phyloP scores from a whole-genome alignment of 2,113 vertebrate species.

The Siniperca knerii region DNA sequence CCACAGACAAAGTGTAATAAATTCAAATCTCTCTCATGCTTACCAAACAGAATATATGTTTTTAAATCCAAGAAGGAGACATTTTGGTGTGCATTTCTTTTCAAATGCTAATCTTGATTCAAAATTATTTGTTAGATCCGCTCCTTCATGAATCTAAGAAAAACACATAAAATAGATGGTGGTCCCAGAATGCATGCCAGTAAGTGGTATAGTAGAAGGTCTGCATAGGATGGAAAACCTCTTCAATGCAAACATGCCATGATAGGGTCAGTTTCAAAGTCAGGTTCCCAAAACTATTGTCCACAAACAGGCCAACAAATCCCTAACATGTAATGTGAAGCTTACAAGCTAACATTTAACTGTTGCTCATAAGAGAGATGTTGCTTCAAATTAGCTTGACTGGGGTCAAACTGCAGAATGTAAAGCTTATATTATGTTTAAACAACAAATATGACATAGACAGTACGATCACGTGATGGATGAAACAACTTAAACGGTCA shows the following conservation, averaged over 20 bases:
- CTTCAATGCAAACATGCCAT: neutral
- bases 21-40: constrained; percentile 64
- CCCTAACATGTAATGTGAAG: constrained; percentile 12
- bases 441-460: neutral
- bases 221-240: constrained; percentile 1
- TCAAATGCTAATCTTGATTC: constrained; percentile 52
- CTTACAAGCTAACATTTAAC: constrained; percentile 1
- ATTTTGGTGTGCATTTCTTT: constrained; percentile 37
- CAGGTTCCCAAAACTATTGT: neutral
- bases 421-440: neutral
- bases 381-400: neutral
- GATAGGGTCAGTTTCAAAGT: neutral
- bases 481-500: too few species aligned
- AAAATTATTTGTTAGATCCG: constrained; percentile 13
- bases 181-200: neutral
- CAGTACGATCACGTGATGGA: neutral
- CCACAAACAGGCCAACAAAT: constrained; percentile 8
- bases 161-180: constrained; percentile 11
- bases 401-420: neutral
- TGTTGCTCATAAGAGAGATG: neutral
- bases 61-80: constrained; percentile 61
- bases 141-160: constrained; percentile 43
- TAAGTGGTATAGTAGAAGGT: neutral
- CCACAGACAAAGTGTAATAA: constrained; percentile 52
- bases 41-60: constrained; percentile 66